Base-by-base conservation (phyloP, 2,888 invertebrate genomes). In the Ophion obscuratus region DNA sequence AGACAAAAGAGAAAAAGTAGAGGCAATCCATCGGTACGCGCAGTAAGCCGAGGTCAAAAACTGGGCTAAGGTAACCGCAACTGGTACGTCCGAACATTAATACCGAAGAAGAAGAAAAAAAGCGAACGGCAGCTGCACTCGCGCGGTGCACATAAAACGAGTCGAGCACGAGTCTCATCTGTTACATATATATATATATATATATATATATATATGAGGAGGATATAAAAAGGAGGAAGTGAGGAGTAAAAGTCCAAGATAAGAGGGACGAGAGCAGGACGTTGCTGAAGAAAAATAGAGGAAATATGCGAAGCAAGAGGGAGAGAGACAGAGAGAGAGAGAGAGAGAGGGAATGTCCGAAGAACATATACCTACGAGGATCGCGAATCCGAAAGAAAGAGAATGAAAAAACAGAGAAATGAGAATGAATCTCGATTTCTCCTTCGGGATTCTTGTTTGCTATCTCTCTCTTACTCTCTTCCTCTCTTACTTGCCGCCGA, bases 371-470 rank as follows among this genome's bases (percentile, higher is more conserved):
- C 47, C 20, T 59, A 27, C 7, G 27, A 47, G 27, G 40, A 74
- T 47, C 57, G 62, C 36, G 57, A 59, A 31, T 14, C 36, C 44
- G 44, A 11, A 40, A 14, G 40, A 27, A 9, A 31, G 81, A 85
- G 84, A 83, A 61, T 81, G 77, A 83, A 83, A 78, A 27, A 3
- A 31, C 2, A 31, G 31, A 31, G 31, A 31, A 2, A 31, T 24
- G 24, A 24, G 71, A 77, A 62, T 31, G 64, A 71, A 59, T 74
- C 75, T 87, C 76, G 71, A 80, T 73, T 78, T 78, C 61, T 68
- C 47, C 87, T 62, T 62, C 62, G 27, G 59, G 59, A 44, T 61
- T 89, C 88, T 91, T 88, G 89, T 90, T 89, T 89, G 88, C 73
- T n/a, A n/a, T 61, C 73, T 73, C 73, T 57, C 59, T 36, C 73